Evolutionary conservation across 2,888 invertebrate species (phyloP), one percentile per base, ranked within the genome.

Genomic region (Tetanocera ferruginea): DNA sequence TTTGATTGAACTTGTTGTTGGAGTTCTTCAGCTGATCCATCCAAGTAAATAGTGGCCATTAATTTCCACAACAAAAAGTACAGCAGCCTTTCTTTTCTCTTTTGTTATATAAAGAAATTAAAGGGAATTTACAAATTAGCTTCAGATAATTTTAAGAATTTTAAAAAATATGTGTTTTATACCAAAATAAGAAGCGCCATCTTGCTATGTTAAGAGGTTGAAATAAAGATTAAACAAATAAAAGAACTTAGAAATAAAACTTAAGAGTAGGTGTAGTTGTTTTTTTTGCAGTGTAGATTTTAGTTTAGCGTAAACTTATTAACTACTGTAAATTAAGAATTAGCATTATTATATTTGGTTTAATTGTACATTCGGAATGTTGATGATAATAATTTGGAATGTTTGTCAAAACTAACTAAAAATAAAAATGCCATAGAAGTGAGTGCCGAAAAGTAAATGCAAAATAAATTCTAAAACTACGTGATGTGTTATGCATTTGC

Each of bases 191-290:
- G 6, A 31, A 31, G n/a, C 25, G 28, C 28, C 28, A 64, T 31
- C 28, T 31, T 31, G 28, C n/a, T 31, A n/a, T 64, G 64, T 64
- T n/a, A 64, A 64, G 64, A 31, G 64, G 64, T 64, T 31, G 55
- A 55, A 55, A 55, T 55, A 55, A 19, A 55, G 6, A 55, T 55
- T 19, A 19, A 55, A 55, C 23, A 2, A 60, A 60, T 23, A 23
- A 55, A 19, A 60, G 28, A 14, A 60, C 57, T 60, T 23, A 60
- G 25, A 19, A 28, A 19, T n/a, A 28, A 60, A 19, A 17, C 57
- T 60, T 60, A 23, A 25, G 6, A 57, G 11, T 9, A 25, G 9
- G 11, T 60, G 57, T 60, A n/a, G 52, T 9, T 25, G 23, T 60
- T 64, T 31, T 28, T 28, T 17, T 2, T 11, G 31, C 9, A 14